phyloP scores from a whole-genome alignment of 1,140 invertebrate genomes.

The Cheumatopsyche charites region DNA sequence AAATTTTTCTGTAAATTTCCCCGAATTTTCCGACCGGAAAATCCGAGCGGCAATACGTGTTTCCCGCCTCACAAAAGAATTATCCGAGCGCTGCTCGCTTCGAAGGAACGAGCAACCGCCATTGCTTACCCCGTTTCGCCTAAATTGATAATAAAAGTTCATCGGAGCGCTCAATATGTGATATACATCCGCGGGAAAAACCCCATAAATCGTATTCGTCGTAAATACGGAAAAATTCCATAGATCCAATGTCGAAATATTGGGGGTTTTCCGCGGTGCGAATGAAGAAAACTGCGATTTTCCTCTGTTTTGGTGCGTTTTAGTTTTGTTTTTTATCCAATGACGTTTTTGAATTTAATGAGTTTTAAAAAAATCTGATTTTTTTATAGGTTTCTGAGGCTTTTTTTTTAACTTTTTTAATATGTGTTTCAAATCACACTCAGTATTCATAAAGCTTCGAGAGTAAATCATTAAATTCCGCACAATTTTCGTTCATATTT shows the following conservation, averaged over 20 bases:
- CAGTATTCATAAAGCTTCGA: too few relatives aligned
- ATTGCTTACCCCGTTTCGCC: background rate
- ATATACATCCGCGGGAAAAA: background rate
- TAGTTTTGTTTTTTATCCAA: too few relatives aligned
- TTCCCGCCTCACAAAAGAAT: constrained; percentile 9
- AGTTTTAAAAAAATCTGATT: too few relatives aligned
- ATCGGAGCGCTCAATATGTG: constrained; percentile 22
- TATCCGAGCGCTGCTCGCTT: background rate
- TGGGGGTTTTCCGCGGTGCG: too few relatives aligned
- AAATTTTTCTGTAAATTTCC: background rate
- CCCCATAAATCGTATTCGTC: constrained; percentile 27
- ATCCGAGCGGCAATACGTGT: background rate
- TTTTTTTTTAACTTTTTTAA: too few relatives aligned
- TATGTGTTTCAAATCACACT: too few relatives aligned
- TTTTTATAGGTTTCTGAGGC: too few relatives aligned
- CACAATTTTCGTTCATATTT: too few relatives aligned
- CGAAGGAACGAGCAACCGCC: too few relatives aligned
- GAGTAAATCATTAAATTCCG: too few relatives aligned
- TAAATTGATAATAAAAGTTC: constrained; percentile 26
- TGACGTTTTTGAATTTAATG: constrained; percentile 5
- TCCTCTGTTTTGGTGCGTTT: background rate
- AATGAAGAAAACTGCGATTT: background rate
- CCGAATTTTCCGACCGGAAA: background rate
- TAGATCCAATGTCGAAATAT: background rate
- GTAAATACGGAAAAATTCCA: constrained; percentile 19